Evolutionary conservation across 1,140 invertebrate genomes (phyloP).

Genomic region (Mycetomoellerius zeteki): DNA sequence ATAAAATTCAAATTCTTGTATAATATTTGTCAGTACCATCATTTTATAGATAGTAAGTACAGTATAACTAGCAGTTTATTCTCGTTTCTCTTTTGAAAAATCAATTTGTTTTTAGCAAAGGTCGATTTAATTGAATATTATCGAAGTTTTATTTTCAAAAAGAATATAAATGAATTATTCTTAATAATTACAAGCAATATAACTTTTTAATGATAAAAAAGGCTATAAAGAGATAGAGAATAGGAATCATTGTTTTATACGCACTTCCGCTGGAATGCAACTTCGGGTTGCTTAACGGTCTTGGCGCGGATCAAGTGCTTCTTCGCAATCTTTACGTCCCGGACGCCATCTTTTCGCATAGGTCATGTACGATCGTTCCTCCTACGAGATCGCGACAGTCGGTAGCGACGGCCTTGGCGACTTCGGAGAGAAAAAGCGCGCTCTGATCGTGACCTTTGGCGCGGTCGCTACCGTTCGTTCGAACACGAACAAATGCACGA

Average conservation of each 20-base stretch:
- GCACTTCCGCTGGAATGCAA: background rate
- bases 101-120: background rate
- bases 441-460: conserved; percentile 76
- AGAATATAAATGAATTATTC: background rate
- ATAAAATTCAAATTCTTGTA: background rate
- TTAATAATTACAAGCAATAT: background rate
- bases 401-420: conserved; percentile 62
- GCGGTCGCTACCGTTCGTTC: conserved; percentile 64
- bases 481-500: conserved; percentile 56
- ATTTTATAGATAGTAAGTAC: background rate
- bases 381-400: conserved; percentile 64
- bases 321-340: background rate
- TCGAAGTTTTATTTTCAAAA: background rate
- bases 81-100: background rate
- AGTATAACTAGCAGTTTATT: background rate
- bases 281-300: background rate
- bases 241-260: background rate
- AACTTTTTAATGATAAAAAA: background rate
- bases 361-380: conserved; percentile 66
- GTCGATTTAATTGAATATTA: background rate
- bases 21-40: background rate
- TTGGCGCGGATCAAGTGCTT: conserved; percentile 8
- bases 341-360: conserved; percentile 64
- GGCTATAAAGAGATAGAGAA: background rate
- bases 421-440: conserved; percentile 72